These are phyloP conservation scores for Megaleporinus macrocephalus DNA, from an alignment of 2,113 vertebrate species.

Conservation along the genomic window DNA sequence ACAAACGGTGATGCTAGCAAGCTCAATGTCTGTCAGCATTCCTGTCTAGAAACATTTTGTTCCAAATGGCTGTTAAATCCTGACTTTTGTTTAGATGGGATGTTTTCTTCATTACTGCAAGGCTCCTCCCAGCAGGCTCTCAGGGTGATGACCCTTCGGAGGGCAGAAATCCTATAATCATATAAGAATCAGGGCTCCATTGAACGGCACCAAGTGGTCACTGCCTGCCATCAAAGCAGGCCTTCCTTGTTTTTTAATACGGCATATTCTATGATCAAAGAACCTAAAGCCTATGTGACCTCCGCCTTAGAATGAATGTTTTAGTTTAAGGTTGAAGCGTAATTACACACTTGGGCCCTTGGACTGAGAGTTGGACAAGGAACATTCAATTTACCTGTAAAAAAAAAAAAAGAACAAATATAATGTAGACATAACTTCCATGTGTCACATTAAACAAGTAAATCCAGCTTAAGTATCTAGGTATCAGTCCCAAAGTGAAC, in stretches of 20 bases:
- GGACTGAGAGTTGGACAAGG: constrained; percentile 27
- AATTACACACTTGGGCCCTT: constrained; percentile 32
- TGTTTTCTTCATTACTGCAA: constrained; percentile 39
- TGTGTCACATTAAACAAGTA: not conserved
- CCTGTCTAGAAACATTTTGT: not conserved
- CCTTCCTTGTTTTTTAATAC: constrained; percentile 28
- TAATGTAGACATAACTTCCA: constrained; percentile 28
- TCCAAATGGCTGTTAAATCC: constrained; percentile 18
- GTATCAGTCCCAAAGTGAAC: not conserved
- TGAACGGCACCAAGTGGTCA: constrained; percentile 22
- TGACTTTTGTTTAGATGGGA: constrained; percentile 8
- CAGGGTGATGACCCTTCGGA: constrained; percentile 10
- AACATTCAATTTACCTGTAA: constrained; percentile 24
- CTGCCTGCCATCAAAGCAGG: constrained; percentile 2
- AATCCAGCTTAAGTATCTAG: not conserved
- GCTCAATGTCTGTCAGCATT: not conserved
- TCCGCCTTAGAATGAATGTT: constrained; percentile 31
- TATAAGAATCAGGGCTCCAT: not conserved
- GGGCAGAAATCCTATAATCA: constrained; percentile 16
- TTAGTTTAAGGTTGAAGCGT: constrained; percentile 27
- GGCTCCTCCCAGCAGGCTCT: constrained; percentile 1
- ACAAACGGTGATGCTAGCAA: not conserved
- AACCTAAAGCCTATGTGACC: constrained; percentile 13
- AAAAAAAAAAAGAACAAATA: constrained; percentile 36
- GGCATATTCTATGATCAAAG: constrained; percentile 36